Percentiles rank a stretch among this genome's conserved stretches.
phyloP scores from a whole-genome alignment of 2,797 vertebrate genomes.

The Liasis olivaceus region DNA sequence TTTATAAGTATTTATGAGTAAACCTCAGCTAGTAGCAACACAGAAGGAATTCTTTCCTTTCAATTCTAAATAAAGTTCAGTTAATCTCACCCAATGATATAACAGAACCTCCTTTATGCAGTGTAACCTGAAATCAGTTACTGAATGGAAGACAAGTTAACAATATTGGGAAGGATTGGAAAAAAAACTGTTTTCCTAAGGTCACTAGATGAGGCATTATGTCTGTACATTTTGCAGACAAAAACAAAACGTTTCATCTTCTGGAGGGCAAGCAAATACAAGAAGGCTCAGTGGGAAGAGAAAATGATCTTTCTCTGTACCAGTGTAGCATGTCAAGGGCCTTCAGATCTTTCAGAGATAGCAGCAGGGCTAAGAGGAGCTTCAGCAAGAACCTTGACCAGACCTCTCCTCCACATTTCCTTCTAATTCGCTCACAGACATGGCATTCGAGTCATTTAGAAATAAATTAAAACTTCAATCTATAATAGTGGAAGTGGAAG shows the following conservation, averaged over 20 bases:
- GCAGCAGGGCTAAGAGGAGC: not conserved
- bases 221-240: not conserved
- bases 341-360: not conserved
- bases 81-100: constrained; percentile 61
- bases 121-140: constrained; percentile 12
- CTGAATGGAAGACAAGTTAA: constrained; percentile 42
- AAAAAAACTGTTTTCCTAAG: not conserved
- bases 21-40: constrained; percentile 13
- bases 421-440: not conserved
- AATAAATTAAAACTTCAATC: not conserved
- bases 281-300: not conserved
- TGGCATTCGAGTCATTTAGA: not conserved
- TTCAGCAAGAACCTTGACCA: not conserved
- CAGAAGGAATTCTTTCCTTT: constrained; percentile 51
- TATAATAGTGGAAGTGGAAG: not conserved
- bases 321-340: not conserved
- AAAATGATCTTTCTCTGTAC: not conserved
- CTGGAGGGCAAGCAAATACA: not conserved
- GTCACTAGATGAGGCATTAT: not conserved
- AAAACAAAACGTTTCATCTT: not conserved
- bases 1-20: constrained; percentile 55
- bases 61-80: constrained; percentile 61
- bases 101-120: constrained; percentile 60
- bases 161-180: not conserved
- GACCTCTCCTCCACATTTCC: not conserved